Evolutionary conservation across 2,797 vertebrate species (phyloP), one percentile per base, ranked within the genome.

Genomic region (Aselliscus stoliczkanus): DNA sequence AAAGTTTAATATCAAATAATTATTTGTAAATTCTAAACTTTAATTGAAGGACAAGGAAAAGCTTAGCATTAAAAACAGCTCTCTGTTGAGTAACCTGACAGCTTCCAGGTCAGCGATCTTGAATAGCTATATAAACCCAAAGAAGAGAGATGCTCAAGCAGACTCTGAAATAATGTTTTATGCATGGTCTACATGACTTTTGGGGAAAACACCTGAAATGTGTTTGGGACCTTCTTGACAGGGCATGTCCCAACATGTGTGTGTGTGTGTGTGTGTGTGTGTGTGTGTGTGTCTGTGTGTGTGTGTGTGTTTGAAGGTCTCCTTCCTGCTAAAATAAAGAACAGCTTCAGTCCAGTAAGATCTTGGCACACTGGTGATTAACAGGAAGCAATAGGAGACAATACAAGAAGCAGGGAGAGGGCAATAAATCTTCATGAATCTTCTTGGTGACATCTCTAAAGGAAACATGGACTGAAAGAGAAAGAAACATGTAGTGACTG

Each of bases 1-100:
- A 77, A 77, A 90, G 62, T 72, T 77, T 87, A 72, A 93, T 77
- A 77, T 82, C 11, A 88, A 96, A 56, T 5, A 73, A 88, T 44
- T 67, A 29, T 58, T 86, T 95, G 2, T 80, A 69, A 87, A 87
- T 39, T 52, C 60, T 47, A 70, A 87, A 42, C 67, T 27, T 87
- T 65, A 60, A 73, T 58, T 60, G 14, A 62, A 81, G 80, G 54
- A 83, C 83, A 76, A 69, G 13, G 67, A 85, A 91, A 73, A 3
- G 39, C 31, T 52, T 42, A 65, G 37, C 27, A 58, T 42, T 52
- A 79, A 73, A 54, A 79, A 14, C n/a, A 85, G 56, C 5, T 34
- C 15, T 84, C 5, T 31, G 17, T 44, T 75, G 6, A 69, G 21
- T 27, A 69, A n/a, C 42, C 54, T 56, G 34, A 50, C 21, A 54